phyloP scores from a whole-genome alignment of 2,888 invertebrate species.

The Lypha dubia region DNA sequence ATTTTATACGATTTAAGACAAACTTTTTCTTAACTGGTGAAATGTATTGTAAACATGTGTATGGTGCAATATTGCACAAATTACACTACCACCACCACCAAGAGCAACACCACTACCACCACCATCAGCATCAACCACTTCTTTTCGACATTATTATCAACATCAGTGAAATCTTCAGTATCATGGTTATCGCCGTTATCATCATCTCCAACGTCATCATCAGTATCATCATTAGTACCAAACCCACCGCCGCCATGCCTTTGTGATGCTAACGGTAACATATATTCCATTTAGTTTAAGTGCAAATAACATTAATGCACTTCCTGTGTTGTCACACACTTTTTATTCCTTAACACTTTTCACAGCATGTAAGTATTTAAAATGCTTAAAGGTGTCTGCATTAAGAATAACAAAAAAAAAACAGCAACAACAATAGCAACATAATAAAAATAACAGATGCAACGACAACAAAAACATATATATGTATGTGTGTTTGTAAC shows the following conservation, averaged over 20 bases:
- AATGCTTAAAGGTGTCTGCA: constrained; percentile 72
- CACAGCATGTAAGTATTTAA: constrained; percentile 71
- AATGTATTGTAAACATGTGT: neutral
- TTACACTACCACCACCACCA: neutral
- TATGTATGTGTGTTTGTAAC: no score
- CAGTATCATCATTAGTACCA: constrained; percentile 14
- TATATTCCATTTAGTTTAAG: constrained; percentile 71
- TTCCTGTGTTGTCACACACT: constrained; percentile 72
- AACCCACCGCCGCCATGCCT: constrained; percentile 8
- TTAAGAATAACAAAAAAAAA: constrained; percentile 51
- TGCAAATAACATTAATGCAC: constrained; percentile 73
- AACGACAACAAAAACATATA: constrained; percentile 1
- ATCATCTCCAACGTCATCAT: neutral
- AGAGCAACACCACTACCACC: no score
- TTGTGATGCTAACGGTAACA: constrained; percentile 53
- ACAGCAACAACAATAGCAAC: constrained; percentile 10
- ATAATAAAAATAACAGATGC: constrained; percentile 46
- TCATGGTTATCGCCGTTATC: constrained; percentile 1
- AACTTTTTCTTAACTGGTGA: constrained; percentile 1
- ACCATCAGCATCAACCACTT: neutral
- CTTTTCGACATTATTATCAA: constrained; percentile 24
- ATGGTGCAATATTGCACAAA: neutral
- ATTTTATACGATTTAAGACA: constrained; percentile 3
- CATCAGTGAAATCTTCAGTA: constrained; percentile 4
- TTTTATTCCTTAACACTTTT: constrained; percentile 71